Evolutionary conservation across 1,140 invertebrate genomes (phyloP).

Genomic region (Drosophila ironensis): DNA sequence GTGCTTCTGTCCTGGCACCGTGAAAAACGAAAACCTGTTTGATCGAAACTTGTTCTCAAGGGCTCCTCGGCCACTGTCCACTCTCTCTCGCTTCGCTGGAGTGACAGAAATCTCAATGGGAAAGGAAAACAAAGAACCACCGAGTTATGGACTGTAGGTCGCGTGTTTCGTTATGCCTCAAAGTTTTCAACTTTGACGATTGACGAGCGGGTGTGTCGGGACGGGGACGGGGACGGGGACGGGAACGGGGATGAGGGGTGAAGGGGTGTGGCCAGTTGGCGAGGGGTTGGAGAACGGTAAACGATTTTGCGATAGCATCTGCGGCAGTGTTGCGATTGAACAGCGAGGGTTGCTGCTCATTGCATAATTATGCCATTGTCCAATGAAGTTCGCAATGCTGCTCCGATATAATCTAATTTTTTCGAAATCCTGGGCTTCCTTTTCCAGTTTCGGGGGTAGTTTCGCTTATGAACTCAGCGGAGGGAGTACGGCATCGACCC

Average conservation of each 20-base stretch:
- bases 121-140: conserved; percentile 37
- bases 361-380: conserved; percentile 78
- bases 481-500: conserved; percentile 22
- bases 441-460: conserved; percentile 12
- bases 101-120: conserved; percentile 26
- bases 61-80: conserved; percentile 53
- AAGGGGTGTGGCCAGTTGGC: too few species aligned
- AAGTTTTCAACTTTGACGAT: background rate
- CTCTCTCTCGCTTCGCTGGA: conserved; percentile 33
- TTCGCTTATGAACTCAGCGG: background rate
- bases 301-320: conserved; percentile 78
- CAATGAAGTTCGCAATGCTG: conserved; percentile 66
- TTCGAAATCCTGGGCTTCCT: background rate
- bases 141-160: too few species aligned
- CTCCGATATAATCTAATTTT: conserved; percentile 75
- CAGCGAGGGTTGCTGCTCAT: conserved; percentile 63
- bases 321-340: conserved; percentile 56
- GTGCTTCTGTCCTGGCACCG: conserved; percentile 9
- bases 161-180: conserved; percentile 71
- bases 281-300: conserved; percentile 55
- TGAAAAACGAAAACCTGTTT: conserved; percentile 56
- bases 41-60: conserved; percentile 61
- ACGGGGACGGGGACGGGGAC: too few species aligned
- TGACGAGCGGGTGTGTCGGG: too few species aligned
- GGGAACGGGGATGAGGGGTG: too few species aligned